Percentiles rank a stretch among this genome's conserved stretches.
These are phyloP conservation scores for Myripristis murdjan DNA, from an alignment of 2,797 vertebrate genomes.

Conservation along the genomic window DNA sequence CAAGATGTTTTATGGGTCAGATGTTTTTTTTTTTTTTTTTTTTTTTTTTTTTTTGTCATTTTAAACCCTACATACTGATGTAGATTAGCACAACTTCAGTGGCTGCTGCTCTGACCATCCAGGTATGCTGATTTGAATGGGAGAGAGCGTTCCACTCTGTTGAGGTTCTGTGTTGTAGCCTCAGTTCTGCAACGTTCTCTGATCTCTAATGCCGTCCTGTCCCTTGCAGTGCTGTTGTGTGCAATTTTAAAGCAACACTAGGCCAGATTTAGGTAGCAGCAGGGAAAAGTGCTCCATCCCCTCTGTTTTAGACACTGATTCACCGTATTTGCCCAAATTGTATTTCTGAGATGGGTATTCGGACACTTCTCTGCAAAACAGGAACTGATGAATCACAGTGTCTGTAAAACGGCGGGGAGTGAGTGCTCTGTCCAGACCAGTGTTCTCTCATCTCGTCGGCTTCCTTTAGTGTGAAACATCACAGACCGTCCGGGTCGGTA, in stretches of 20 bases:
- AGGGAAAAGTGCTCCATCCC: background rate
- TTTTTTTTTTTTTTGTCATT: too few relatives aligned
- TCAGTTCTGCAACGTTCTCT: background rate
- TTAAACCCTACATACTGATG: too few relatives aligned
- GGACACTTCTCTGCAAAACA: background rate
- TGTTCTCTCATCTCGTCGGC: background rate
- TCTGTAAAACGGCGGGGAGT: background rate
- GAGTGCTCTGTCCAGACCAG: background rate
- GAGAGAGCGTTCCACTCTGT: too few relatives aligned
- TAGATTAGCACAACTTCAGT: too few relatives aligned
- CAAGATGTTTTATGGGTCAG: too few relatives aligned
- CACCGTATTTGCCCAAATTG: background rate
- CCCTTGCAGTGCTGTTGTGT: background rate
- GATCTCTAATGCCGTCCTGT: background rate
- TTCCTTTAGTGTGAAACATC: background rate
- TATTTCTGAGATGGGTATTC: too few relatives aligned
- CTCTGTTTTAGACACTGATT: background rate
- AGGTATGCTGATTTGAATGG: too few relatives aligned
- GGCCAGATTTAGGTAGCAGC: background rate
- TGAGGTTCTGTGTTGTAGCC: background rate
- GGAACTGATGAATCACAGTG: slow-evolving; percentile 8
- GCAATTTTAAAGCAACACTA: slow-evolving; percentile 3
- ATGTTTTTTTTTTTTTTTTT: too few relatives aligned
- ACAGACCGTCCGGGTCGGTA: too few relatives aligned
- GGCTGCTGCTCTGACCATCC: too few relatives aligned